These are phyloP conservation scores for Protobothrops flavoviridis DNA, from an alignment of 2,113 vertebrate species.

Conservation along the genomic window DNA sequence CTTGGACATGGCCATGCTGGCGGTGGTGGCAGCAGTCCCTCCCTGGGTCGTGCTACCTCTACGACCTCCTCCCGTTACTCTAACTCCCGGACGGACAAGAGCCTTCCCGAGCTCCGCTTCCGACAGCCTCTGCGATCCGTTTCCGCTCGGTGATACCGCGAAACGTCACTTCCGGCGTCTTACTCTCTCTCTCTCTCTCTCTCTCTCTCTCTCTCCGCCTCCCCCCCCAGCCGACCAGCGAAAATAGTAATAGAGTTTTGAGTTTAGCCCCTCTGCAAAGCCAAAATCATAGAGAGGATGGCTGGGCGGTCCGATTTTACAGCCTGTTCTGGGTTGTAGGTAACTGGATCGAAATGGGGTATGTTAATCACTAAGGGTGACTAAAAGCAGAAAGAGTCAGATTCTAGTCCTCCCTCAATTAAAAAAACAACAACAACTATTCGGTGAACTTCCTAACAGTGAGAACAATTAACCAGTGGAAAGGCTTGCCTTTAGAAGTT, in stretches of 20 bases:
- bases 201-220: too few species aligned
- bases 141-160: too few species aligned
- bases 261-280: not conserved
- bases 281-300: not conserved
- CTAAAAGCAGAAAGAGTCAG: not conserved
- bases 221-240: not conserved
- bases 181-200: too few species aligned
- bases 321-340: not conserved
- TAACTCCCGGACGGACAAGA: too few species aligned
- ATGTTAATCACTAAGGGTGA: not conserved
- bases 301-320: not conserved
- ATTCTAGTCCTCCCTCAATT: not conserved
- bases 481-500: not conserved
- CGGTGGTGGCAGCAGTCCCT: too few species aligned
- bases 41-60: too few species aligned
- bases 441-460: not conserved
- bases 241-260: fast-evolving
- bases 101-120: too few species aligned
- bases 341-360: not conserved
- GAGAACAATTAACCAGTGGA: not conserved
- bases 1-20: too few species aligned
- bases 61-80: too few species aligned
- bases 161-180: slow-evolving; percentile 30
- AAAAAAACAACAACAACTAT: not conserved
- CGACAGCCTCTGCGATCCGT: too few species aligned